Evolutionary conservation across 2,888 invertebrate genomes (phyloP).

Genomic region (Holacanthella duospinosa): DNA sequence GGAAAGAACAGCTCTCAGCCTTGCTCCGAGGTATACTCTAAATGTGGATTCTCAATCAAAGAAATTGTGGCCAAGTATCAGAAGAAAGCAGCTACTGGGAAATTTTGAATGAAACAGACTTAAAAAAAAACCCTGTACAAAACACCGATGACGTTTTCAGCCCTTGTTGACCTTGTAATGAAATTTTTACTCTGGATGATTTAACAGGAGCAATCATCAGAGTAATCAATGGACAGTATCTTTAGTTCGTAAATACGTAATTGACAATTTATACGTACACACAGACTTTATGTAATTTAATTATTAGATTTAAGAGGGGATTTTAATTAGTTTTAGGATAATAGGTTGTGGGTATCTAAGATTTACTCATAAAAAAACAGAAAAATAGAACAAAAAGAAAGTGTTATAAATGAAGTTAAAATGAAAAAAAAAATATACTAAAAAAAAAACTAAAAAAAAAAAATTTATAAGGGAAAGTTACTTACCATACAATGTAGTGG

Average conservation of each 20-base stretch:
- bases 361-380: not conserved
- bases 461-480: not conserved
- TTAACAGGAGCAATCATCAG: not conserved
- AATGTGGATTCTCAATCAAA: conserved; percentile 36
- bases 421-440: too few relatives aligned
- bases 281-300: too few relatives aligned
- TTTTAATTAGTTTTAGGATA: too few relatives aligned
- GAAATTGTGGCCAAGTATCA: conserved; percentile 28
- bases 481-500: too few relatives aligned
- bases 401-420: too few relatives aligned
- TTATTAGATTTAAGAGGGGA: too few relatives aligned
- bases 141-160: not conserved
- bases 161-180: not conserved
- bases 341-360: not conserved
- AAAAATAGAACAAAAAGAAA: not conserved
- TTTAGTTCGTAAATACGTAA: not conserved
- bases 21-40: conserved; percentile 26
- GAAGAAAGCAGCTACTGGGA: conserved; percentile 19
- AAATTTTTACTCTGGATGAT: not conserved
- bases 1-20: conserved; percentile 33
- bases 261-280: not conserved
- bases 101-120: conserved; percentile 11
- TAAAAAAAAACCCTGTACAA: not conserved
- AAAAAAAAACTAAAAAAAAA: not conserved
- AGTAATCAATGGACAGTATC: not conserved